These are phyloP conservation scores for Eleginops maclovinus DNA, from an alignment of 2,113 vertebrate genomes.

Conservation along the genomic window DNA sequence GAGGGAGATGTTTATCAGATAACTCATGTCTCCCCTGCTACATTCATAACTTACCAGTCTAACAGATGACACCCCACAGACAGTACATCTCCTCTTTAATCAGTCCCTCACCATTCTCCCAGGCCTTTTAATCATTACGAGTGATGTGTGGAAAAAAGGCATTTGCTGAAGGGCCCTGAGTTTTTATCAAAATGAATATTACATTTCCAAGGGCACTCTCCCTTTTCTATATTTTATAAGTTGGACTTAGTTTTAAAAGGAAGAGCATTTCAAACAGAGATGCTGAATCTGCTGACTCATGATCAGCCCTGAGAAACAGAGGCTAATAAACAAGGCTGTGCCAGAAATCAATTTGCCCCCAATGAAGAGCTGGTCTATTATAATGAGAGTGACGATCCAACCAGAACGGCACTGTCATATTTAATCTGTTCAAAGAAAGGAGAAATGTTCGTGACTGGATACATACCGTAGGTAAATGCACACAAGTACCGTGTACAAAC, in stretches of 20 bases:
- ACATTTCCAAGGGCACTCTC: constrained; percentile 23
- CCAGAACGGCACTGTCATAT: constrained; percentile 66
- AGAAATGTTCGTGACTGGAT: constrained; percentile 38
- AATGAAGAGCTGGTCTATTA: constrained; percentile 68
- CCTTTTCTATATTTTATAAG: constrained; percentile 55
- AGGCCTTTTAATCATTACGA: constrained; percentile 43
- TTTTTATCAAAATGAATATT: constrained; percentile 51
- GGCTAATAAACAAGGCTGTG: constrained; percentile 70
- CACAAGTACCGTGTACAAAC: not conserved
- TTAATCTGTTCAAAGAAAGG: constrained; percentile 51
- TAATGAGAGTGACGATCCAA: constrained; percentile 57
- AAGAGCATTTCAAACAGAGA: constrained; percentile 36
- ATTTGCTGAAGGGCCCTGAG: constrained; percentile 9
- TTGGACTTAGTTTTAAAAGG: constrained; percentile 26
- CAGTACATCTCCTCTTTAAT: constrained; percentile 40
- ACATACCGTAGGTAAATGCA: constrained; percentile 8
- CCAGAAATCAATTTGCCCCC: constrained; percentile 72
- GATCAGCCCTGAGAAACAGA: constrained; percentile 51
- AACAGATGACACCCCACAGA: constrained; percentile 45
- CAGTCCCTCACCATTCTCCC: constrained; percentile 32
- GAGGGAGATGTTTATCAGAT: constrained; percentile 38
- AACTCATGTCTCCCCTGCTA: constrained; percentile 19
- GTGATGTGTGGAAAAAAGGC: constrained; percentile 36
- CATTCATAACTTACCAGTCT: constrained; percentile 20
- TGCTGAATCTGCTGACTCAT: constrained; percentile 70